Percentiles rank a stretch among this genome's conserved stretches.
These are phyloP conservation scores for Jacana jacana DNA, from an alignment of 2,113 vertebrate species.

Conservation along the genomic window DNA sequence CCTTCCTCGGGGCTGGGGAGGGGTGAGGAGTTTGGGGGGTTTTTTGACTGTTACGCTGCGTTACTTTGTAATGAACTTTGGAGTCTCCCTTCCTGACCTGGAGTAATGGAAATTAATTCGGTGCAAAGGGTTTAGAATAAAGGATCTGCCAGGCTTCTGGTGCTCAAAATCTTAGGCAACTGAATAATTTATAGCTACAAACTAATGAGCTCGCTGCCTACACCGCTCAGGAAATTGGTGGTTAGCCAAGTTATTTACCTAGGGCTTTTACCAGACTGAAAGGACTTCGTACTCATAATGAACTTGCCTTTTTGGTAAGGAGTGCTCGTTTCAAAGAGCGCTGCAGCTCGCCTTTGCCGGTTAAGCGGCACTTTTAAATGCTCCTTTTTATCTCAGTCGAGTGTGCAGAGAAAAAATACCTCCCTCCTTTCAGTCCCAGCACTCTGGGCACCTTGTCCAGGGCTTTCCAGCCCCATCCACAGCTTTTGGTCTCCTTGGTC, in stretches of 20 bases:
- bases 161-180: not conserved
- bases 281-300: conserved; percentile 2
- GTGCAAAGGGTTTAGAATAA: conserved; percentile 19
- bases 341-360: not conserved
- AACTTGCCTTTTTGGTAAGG: conserved; percentile 9
- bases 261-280: conserved; percentile 38
- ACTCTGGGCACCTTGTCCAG: not conserved
- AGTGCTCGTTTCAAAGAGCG: not conserved
- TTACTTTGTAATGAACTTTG: not conserved
- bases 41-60: not conserved
- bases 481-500: not conserved
- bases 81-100: conserved; percentile 22
- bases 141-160: conserved; percentile 5
- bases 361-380: not conserved
- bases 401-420: not conserved
- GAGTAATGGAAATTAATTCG: conserved; percentile 37
- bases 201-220: conserved; percentile 17
- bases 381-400: not conserved
- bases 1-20: not conserved
- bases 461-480: not conserved
- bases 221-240: conserved; percentile 63
- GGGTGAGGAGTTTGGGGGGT: not conserved
- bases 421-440: not conserved
- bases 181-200: conserved; percentile 38
- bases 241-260: conserved; percentile 65